A percentile compares a stretch with the other conserved stretches of the same genome.
Evolutionary conservation across 2,888 invertebrate species (phyloP).

Genomic region (Brachypterus glaber): DNA sequence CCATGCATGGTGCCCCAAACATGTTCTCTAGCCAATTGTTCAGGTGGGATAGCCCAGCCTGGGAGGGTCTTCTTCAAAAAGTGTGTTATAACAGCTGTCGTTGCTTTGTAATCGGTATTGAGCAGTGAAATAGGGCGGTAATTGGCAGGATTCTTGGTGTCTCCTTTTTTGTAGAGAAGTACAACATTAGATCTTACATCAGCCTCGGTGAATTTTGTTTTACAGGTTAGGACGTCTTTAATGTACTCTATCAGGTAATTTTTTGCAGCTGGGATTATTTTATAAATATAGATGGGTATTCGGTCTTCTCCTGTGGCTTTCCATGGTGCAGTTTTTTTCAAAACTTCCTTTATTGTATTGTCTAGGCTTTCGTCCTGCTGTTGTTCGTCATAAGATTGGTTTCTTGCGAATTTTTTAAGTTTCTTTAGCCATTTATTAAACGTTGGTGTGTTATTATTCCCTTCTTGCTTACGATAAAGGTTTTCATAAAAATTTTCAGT

Average conservation of each 20-base stretch:
- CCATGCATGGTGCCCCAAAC: constrained; percentile 24
- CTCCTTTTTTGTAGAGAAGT: constrained; percentile 25
- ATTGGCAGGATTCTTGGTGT: constrained; percentile 19
- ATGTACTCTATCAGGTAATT: constrained; percentile 9
- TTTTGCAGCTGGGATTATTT: constrained; percentile 13
- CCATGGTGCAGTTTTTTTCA: no score
- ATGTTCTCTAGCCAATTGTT: no score
- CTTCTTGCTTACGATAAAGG: constrained; percentile 5
- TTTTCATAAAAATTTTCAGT: constrained; percentile 5
- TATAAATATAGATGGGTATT: constrained; percentile 17
- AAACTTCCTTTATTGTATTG: no score
- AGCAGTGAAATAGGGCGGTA: no score
- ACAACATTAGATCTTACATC: constrained; percentile 21
- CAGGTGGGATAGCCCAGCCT: constrained; percentile 15
- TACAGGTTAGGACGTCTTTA: constrained; percentile 1
- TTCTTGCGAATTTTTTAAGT: constrained; percentile 5
- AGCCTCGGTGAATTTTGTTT: constrained; percentile 7
- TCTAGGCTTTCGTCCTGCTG: constrained; percentile 5
- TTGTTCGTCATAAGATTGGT: constrained; percentile 5
- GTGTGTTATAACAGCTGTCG: constrained; percentile 16
- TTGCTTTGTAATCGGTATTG: no score
- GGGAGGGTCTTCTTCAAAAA: constrained; percentile 11
- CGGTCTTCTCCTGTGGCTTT: no score
- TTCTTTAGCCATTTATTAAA: constrained; percentile 12
- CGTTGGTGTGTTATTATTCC: no score